A percentile compares a stretch with the other conserved stretches of the same genome.
Evolutionary conservation across 2,797 vertebrate genomes (phyloP).

Genomic region (Rhinoraja longicauda): DNA sequence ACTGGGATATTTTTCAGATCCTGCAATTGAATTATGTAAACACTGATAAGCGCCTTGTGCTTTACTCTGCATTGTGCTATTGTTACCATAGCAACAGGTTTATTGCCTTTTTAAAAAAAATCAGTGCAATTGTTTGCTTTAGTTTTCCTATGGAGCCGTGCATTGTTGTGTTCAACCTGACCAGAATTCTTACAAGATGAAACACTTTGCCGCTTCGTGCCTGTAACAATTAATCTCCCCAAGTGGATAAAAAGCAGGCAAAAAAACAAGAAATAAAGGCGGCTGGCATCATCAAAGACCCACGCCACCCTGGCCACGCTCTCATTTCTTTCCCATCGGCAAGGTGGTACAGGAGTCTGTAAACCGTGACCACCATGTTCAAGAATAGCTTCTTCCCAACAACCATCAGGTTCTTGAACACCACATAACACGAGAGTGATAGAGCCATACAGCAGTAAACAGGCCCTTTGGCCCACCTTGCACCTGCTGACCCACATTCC

Average conservation of each 20-base stretch:
- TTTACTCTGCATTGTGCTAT: neutral
- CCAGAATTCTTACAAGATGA: neutral
- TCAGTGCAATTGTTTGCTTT: constrained; percentile 6
- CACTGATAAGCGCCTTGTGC: neutral
- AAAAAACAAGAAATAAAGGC: too few relatives aligned
- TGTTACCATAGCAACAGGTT: neutral
- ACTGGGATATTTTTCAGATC: neutral
- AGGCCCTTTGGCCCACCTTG: too few relatives aligned
- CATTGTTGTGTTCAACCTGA: neutral
- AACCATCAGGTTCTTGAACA: too few relatives aligned
- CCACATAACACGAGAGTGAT: too few relatives aligned
- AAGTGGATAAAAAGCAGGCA: neutral
- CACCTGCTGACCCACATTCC: too few relatives aligned
- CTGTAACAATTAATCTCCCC: neutral
- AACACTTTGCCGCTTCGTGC: neutral
- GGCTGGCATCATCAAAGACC: too few relatives aligned
- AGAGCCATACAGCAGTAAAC: too few relatives aligned
- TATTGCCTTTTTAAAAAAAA: neutral
- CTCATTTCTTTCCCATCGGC: too few relatives aligned
- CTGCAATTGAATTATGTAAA: neutral
- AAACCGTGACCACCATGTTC: too few relatives aligned
- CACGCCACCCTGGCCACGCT: too few relatives aligned
- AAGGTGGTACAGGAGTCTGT: too few relatives aligned
- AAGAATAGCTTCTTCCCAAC: too few relatives aligned
- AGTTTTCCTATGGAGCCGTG: neutral